Evolutionary conservation across 1,140 invertebrate species (phyloP), one percentile per base, ranked within the genome.

Genomic region (Nasonia giraulti): DNA sequence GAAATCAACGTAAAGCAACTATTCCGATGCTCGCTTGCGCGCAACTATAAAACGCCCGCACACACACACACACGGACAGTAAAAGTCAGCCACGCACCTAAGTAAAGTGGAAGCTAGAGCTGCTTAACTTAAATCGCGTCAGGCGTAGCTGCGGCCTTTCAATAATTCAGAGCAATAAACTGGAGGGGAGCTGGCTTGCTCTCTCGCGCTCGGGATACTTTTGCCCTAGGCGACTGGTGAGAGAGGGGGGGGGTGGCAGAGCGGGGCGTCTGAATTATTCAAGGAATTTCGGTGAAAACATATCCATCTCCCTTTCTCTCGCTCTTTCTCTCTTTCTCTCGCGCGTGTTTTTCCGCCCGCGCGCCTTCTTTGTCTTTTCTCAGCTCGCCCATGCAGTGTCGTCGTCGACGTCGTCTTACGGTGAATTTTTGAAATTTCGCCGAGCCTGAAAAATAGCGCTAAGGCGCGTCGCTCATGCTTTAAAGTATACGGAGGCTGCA

Each of bases 111-210:
- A 40, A 74, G 62, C 62, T 44, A 37, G 62, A 69, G 74, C 62
- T 78, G 82, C 82, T 83, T 78, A 83, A 83, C 74, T 83, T 83
- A 79, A 84, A 84, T 84, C 83, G 77, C 69, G 83, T 84, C 69
- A 84, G 73, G 50, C 47, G 81, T 69, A 79, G 83, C 77, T 50
- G 27, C 47, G 47, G 47, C 76, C 77, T 82, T 85, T 89, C 84
- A 89, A 89, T 89, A 90, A 88, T 90, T 90, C 89, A 90, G 77
- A 68, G 83, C 89, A 89, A 89, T 87, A 88, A 89, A 87, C 80
- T 85, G 86, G 82, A 23, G 12, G 62, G 27, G 50, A 77, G 33
- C 5, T 75, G n/a, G 33, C 20, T 44, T 10, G 17, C 68, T 71
- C 68, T 71, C n/a, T 23, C 68, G 74, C 55, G 68, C 27, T 1